Percentiles rank a stretch among this genome's conserved stretches.
These are phyloP conservation scores for Athene noctua DNA, from an alignment of 2,113 vertebrate species.

Conservation along the genomic window DNA sequence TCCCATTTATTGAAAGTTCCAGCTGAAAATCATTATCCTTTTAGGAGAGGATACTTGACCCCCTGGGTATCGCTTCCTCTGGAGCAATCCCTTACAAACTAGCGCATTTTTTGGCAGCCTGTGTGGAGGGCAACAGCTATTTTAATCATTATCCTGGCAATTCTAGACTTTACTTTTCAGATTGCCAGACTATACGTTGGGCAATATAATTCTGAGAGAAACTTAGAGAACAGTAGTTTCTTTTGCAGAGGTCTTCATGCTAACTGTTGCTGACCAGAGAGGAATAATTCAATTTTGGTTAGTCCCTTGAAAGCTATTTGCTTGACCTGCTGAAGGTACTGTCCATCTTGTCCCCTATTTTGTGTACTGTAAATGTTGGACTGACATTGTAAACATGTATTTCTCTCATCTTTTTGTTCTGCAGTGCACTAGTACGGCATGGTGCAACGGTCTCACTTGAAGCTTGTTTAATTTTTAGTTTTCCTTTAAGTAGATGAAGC, in stretches of 20 bases:
- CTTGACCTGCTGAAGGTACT: background rate
- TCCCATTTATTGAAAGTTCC: background rate
- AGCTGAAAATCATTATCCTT: background rate
- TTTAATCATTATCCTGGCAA: background rate
- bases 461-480: background rate
- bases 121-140: background rate
- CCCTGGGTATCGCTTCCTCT: background rate
- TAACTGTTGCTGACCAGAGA: background rate
- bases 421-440: background rate
- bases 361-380: background rate
- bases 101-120: background rate
- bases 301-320: background rate
- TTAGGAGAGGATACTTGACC: background rate
- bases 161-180: background rate
- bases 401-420: background rate
- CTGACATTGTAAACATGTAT: rapidly evolving
- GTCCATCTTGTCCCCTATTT: background rate
- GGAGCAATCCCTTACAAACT: background rate
- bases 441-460: background rate
- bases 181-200: background rate
- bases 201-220: background rate
- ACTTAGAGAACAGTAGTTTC: background rate
- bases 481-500: background rate
- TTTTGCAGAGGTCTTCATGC: background rate
- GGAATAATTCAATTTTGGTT: background rate